phyloP scores from a whole-genome alignment of 2,888 invertebrate species.

The Trichacis sp. region DNA sequence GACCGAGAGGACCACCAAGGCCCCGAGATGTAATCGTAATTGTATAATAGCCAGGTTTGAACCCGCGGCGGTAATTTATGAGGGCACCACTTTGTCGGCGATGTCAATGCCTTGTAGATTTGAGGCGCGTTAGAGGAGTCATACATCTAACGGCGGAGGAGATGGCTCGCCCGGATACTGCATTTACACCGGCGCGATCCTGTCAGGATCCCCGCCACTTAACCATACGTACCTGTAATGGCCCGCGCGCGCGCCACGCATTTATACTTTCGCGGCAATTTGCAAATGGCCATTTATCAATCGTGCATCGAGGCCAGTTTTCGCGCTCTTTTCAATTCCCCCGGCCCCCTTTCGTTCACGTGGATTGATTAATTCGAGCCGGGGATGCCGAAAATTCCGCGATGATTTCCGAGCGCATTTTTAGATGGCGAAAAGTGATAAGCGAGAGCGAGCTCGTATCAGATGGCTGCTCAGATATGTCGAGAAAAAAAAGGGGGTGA shows the following conservation, averaged over 20 bases:
- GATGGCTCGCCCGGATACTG: conserved; percentile 34
- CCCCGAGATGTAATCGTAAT: conserved; percentile 63
- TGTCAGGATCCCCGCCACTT: conserved; percentile 42
- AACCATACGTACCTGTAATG: conserved; percentile 35
- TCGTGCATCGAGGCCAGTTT: conserved; percentile 18
- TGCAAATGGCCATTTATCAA: conserved; percentile 32
- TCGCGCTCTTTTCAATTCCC: not conserved
- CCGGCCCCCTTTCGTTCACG: not conserved
- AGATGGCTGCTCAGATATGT: conserved; percentile 55
- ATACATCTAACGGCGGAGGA: conserved; percentile 35
- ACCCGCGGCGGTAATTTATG: conserved; percentile 64
- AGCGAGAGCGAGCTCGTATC: conserved; percentile 52
- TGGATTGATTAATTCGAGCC: conserved; percentile 11
- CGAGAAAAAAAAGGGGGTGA: conserved; percentile 51
- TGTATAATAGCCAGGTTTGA: conserved; percentile 63
- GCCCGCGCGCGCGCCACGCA: conserved; percentile 22
- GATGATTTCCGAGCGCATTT: conserved; percentile 47
- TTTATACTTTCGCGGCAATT: conserved; percentile 26
- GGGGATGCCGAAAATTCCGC: conserved; percentile 11
- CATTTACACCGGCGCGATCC: conserved; percentile 43
- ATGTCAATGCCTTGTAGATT: conserved; percentile 56
- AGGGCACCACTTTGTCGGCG: conserved; percentile 57
- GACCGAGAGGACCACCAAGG: conserved; percentile 60
- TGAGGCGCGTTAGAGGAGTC: conserved; percentile 37
- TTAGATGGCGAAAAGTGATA: conserved; percentile 57